Evolutionary conservation across 2,113 vertebrate species (phyloP), one percentile per base, ranked within the genome.

Genomic region (Asarcornis scutulata): DNA sequence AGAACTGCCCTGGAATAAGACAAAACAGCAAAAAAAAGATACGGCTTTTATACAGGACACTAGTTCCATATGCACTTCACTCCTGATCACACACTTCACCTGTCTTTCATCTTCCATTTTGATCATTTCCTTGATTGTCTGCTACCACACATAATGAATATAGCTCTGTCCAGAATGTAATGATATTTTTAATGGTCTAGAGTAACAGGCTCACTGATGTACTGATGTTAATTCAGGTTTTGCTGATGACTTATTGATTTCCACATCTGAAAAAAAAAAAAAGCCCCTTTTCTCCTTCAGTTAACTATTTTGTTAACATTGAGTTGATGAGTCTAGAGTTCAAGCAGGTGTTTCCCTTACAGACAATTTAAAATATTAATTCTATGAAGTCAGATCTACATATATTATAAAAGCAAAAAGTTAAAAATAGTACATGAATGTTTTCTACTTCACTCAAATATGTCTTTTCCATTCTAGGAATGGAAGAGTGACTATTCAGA

Each of bases 201-300:
- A 77, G 10, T n/a, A 60, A 72, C 42, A 67, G 48, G 26, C 3
- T 64, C 5, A 64, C n/a, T 83, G 25, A 48, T 73, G 17, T 82
- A 72, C 38, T 83, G 17, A 31, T 59, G 29, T 46, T 46, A 74
- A 23, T 34, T 23, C 10, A 83, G 67, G 17, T 55, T 84, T 80
- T 80, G 25, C 56, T 84, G 38, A 55, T 66, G 56, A 71, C 12
- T 25, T 80, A 27, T 32, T 59, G 55, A 40, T 42, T 80, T 87
- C 36, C 40, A 5, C 17, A 18, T 52, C 27, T 63, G 58, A 63
- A 86, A 66, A 27, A 40, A 40, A 40, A 32, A 32, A 1, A 4
- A 29, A 14, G 7, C 0, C 1, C 3, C 11, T 68, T 75, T 79
- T 58, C 58, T 84, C 11, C 12, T 23, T 64, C 2, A 1, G 18